phyloP scores from a whole-genome alignment of 2,113 vertebrate species.

The Labrus mixtus region DNA sequence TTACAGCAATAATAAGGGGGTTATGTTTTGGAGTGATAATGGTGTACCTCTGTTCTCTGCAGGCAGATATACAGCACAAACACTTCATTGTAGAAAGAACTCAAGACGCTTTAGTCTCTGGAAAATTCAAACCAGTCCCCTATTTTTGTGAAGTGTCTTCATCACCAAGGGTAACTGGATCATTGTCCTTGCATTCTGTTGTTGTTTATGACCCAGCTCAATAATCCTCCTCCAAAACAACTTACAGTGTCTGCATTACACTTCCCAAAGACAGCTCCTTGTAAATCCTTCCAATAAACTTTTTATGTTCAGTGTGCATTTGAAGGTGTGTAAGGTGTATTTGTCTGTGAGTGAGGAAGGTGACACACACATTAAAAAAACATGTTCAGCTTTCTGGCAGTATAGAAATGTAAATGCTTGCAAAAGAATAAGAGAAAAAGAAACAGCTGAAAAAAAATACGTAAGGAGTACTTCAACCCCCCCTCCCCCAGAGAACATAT shows the following conservation, averaged over 20 bases:
- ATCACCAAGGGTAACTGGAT: slow-evolving; percentile 32
- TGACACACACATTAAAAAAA: no score
- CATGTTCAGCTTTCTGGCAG: no score
- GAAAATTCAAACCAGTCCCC: background rate
- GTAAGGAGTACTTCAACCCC: no score
- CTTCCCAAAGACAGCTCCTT: slow-evolving; percentile 8
- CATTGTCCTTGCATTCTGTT: slow-evolving; percentile 41
- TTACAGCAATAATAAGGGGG: slow-evolving; percentile 12
- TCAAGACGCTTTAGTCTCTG: background rate
- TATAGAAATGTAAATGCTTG: no score
- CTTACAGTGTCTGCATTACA: background rate
- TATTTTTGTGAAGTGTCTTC: slow-evolving; percentile 31
- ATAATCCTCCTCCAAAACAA: slow-evolving; percentile 31
- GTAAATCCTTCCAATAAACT: slow-evolving; percentile 22
- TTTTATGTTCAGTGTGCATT: background rate
- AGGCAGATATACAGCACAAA: slow-evolving; percentile 20
- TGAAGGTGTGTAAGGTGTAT: slow-evolving; percentile 6
- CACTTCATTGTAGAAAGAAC: background rate
- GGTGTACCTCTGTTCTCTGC: background rate
- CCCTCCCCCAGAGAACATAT: background rate
- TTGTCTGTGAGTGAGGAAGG: background rate
- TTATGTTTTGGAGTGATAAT: slow-evolving; percentile 25
- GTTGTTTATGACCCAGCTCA: slow-evolving; percentile 38
- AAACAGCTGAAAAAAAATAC: no score
- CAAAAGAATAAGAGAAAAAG: no score